Conservation (phyloP, 1,140 invertebrate species). For the Scylla paramamosain region DNA sequence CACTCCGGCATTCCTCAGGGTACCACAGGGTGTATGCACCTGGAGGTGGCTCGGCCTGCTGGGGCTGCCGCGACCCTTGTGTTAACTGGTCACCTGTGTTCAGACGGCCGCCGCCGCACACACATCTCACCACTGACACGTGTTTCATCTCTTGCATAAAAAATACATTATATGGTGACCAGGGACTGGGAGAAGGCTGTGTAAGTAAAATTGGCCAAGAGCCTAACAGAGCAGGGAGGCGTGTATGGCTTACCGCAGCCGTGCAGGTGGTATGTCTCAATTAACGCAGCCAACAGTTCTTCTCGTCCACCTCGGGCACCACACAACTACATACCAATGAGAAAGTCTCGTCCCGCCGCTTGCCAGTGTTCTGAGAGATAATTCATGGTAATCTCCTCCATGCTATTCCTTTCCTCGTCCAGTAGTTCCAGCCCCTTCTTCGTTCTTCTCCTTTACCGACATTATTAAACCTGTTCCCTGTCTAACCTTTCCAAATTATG, state of each 20-base stretch:
- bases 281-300: slow-evolving; percentile 56
- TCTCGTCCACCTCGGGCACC: background rate
- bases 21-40: slow-evolving; percentile 29
- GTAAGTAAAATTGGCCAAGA: slow-evolving; percentile 28
- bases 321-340: slow-evolving; percentile 45
- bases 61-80: background rate
- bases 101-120: background rate
- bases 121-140: background rate
- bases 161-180: slow-evolving; percentile 18
- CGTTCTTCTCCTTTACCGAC: background rate
- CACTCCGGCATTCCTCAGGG: slow-evolving; percentile 47
- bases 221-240: slow-evolving; percentile 11
- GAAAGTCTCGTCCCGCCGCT: slow-evolving; percentile 38
- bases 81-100: background rate
- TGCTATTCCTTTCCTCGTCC: background rate
- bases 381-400: slow-evolving; percentile 22
- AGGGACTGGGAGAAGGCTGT: background rate
- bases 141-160: slow-evolving; percentile 21
- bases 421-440: background rate
- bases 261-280: slow-evolving; percentile 63
- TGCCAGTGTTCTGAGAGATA: slow-evolving; percentile 45
- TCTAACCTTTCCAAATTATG: background rate
- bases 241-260: slow-evolving; percentile 47
- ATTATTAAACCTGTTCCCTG: background rate
- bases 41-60: slow-evolving; percentile 21